These are phyloP conservation scores for Buphagus erythrorhynchus DNA, from an alignment of 2,797 vertebrate species.

Conservation along the genomic window DNA sequence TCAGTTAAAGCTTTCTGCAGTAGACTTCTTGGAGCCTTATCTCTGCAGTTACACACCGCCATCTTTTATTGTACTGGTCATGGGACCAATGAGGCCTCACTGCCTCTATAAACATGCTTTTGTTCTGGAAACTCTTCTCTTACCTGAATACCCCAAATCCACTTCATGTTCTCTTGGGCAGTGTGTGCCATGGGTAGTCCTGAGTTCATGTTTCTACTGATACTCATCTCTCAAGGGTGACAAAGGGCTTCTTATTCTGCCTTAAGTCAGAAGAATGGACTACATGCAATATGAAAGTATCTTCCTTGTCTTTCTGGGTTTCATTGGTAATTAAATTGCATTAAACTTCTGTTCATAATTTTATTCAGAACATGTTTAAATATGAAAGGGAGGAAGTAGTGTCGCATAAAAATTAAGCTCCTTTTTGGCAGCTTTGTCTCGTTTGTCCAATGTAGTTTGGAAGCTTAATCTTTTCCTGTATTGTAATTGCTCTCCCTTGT, in stretches of 20 bases:
- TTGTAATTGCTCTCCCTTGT: not conserved
- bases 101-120: not conserved
- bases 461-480: not conserved
- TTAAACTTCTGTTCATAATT: not conserved
- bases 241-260: not conserved
- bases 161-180: not conserved
- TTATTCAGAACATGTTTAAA: not conserved
- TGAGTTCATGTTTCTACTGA: not conserved
- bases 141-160: not conserved
- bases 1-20: not conserved
- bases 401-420: not conserved
- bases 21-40: not conserved
- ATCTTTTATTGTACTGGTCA: not conserved
- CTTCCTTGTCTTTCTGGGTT: not conserved
- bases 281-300: not conserved
- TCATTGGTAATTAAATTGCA: not conserved
- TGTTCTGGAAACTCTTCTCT: not conserved
- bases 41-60: not conserved
- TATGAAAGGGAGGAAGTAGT: accelerated
- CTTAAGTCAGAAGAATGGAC: not conserved
- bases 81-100: not conserved
- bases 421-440: not conserved
- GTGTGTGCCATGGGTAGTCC: not conserved
- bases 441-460: not conserved
- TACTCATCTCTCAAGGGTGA: not conserved